Base-by-base conservation (phyloP, 2,113 vertebrate species). In the Hymenochirus boettgeri region DNA sequence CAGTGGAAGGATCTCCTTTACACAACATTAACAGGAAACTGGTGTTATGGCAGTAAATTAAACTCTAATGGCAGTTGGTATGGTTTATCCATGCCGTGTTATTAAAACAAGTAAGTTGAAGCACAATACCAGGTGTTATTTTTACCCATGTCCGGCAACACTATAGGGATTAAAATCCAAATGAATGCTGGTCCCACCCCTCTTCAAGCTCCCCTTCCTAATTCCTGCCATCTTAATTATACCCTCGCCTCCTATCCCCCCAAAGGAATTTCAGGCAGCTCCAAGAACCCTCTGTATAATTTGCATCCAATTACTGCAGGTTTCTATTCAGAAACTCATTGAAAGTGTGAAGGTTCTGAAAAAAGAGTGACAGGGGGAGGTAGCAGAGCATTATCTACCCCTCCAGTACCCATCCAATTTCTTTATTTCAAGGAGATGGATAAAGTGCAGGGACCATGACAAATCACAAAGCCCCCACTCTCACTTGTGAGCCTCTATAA, bases 181-280 rank as follows among this genome's bases (percentile, higher is more conserved):
- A 60, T 60, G 65, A 69, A 69, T 69, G 47, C 65, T 60, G 6
- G 18, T 21, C 65, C 65, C 57, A 45, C 56, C 65, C 48, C 48
- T 60, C 55, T 66, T 66, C 65, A 69, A 69, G 57, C 51, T 69
- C 56, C 54, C 57, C 65, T 31, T 69, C 65, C 65, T 69, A 69
- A 69, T 69, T 69, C 65, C 57, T 69, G 65, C 57, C 65, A 60
- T 69, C 65, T 69, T 69, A 69, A 69, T 69, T 60, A 69, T 69
- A 59, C 47, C 65, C 65, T 69, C 24, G 57, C 47, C 65, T 58
- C 65, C 65, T 52, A 54, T 65, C 56, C 63, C 64, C 57, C 57
- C 35, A 59, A 53, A 60, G 65, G 65, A 69, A 69, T 69, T 69
- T 48, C 65, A 69, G 23, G 57, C 65, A 52, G 65, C 57, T 57